phyloP scores from a whole-genome alignment of 2,888 invertebrate genomes.

The Notodonta ziczac region DNA sequence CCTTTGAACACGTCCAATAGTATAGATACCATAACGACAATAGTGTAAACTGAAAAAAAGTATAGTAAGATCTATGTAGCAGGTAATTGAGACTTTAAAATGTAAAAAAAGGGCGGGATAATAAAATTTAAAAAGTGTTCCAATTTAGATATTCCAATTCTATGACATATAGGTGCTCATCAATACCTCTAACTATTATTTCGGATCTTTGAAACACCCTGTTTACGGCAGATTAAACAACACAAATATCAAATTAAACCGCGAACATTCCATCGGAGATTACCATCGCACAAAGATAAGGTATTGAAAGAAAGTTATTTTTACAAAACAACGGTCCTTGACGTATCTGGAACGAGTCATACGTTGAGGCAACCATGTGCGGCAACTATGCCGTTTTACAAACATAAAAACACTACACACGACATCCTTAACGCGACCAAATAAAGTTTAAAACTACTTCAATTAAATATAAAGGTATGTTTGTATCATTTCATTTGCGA shows the following conservation, averaged over 20 bases:
- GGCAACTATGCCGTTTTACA: conserved; percentile 30
- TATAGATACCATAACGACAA: too few species aligned
- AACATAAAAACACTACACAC: conserved; percentile 19
- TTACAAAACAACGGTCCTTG: conserved; percentile 73
- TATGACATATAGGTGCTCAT: too few species aligned
- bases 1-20: too few species aligned
- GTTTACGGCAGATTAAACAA: neutral
- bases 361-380: conserved; percentile 58
- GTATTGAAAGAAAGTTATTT: conserved; percentile 64
- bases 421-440: conserved; percentile 21
- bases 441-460: conserved; percentile 33
- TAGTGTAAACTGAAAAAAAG: too few species aligned
- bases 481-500: conserved; percentile 59
- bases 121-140: too few species aligned
- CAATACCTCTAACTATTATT: too few species aligned
- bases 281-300: conserved; percentile 18
- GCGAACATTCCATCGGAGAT: neutral
- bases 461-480: conserved; percentile 23
- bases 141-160: too few species aligned
- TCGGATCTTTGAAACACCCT: too few species aligned
- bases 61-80: too few species aligned
- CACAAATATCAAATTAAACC: neutral
- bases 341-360: conserved; percentile 70
- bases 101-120: too few species aligned
- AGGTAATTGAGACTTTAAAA: too few species aligned